Evolutionary conservation across 2,113 vertebrate species (phyloP), one percentile per base, ranked within the genome.

Genomic region (Girardinichthys multiradiatus): DNA sequence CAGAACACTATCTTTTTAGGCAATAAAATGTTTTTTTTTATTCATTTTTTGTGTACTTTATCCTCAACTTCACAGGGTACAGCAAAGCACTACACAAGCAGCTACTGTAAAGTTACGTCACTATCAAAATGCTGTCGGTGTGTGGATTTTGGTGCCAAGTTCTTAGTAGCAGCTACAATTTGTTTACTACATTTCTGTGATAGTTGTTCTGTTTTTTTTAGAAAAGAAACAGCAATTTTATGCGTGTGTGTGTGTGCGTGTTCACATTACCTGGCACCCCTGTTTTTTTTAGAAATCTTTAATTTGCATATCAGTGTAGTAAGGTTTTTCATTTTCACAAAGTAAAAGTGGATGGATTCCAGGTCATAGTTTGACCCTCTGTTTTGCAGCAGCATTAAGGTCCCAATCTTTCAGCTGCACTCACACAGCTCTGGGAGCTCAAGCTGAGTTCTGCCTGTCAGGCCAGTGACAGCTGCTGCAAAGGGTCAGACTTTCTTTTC

Each of bases 41-140:
- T 31, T 68, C 72, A 72, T 77, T 60, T 72, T 71, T 79, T 74
- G 74, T 51, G 80, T 77, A 82, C 81, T 75, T 81, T 62, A 78
- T 87, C 77, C 75, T 79, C 81, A 62, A 78, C 78, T 79, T 80
- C 83, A 89, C 87, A 69, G 65, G 63, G 57, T 57, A 88, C 67
- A 26, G 85, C 90, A 87, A 85, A 84, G 86, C 90, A 90, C 83
- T 27, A 84, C 70, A 90, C 91, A 84, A 91, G 82, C 87, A 85
- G 85, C 84, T 90, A 90, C 90, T 66, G 45, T 83, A 69, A 82
- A 81, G 67, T 66, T 85, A 88, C 77, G 72, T 89, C 86, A 83
- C 76, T 79, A 79, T 89, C 84, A 77, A 89, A 87, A 90, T 48
- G 86, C 87, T 88, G 87, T 89, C 80, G 84, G 85, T 88, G 86